These are phyloP conservation scores for Willowsia nigromaculata DNA, from an alignment of 2,888 invertebrate species.

Conservation along the genomic window DNA sequence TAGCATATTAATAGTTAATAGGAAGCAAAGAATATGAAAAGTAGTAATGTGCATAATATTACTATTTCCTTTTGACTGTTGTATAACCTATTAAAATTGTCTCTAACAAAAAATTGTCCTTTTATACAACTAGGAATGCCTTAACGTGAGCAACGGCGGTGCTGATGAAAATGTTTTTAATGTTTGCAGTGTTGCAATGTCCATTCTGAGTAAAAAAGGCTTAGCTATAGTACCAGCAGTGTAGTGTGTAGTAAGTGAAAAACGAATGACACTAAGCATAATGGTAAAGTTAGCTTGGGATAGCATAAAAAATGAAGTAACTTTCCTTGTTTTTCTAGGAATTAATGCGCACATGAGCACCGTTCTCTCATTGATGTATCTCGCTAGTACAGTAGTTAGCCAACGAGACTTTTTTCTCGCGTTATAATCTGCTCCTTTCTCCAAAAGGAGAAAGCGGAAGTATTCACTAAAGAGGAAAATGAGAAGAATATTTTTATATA, in stretches of 20 bases:
- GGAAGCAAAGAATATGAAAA: no score
- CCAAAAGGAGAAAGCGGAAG: slow-evolving; percentile 38
- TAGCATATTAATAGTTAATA: no score
- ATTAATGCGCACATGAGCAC: neutral
- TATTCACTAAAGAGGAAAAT: slow-evolving; percentile 23
- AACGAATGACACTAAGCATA: neutral
- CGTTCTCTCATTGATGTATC: neutral
- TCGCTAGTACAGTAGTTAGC: slow-evolving; percentile 6
- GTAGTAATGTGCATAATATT: no score
- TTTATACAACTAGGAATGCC: no score
- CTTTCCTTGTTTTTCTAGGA: slow-evolving; percentile 15
- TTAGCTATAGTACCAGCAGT: no score
- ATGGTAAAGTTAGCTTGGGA: neutral
- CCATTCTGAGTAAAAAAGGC: no score
- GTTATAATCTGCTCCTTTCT: slow-evolving; percentile 2
- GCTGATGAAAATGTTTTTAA: no score
- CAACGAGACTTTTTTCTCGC: neutral
- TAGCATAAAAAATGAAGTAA: neutral
- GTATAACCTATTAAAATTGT: no score
- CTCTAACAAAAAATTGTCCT: no score
- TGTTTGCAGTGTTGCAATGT: neutral
- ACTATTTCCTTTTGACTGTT: no score
- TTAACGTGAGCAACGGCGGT: no score
- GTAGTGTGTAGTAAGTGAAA: no score
- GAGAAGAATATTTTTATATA: slow-evolving; percentile 4